Percentiles rank a stretch among this genome's conserved stretches.
Conservation (phyloP, 2,797 vertebrate genomes). For the Etheostoma perlongum region DNA sequence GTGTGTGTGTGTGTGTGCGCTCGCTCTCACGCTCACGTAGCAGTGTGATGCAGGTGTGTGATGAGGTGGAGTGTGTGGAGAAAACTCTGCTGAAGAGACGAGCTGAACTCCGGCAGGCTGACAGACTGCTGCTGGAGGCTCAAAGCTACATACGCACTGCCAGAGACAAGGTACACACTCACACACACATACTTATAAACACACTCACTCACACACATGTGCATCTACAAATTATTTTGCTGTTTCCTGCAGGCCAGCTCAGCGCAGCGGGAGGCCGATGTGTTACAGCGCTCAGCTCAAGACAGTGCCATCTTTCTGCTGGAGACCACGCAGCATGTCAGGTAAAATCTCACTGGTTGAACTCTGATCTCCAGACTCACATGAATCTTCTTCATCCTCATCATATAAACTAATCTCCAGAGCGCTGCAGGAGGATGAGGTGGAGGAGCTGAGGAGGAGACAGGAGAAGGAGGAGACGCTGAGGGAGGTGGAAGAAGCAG, state of each 20-base stretch:
- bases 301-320: no score
- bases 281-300: no score
- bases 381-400: not conserved
- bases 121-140: conserved; percentile 88
- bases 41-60: conserved; percentile 61
- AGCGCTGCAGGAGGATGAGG: conserved; percentile 44
- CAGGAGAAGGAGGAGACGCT: conserved; percentile 26
- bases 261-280: no score
- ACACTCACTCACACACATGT: not conserved
- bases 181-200: not conserved
- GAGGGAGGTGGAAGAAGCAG: conserved; percentile 35
- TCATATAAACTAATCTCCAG: conserved; percentile 20
- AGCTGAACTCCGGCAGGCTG: conserved; percentile 89
- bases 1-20: conserved; percentile 2
- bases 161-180: conserved; percentile 56
- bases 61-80: conserved; percentile 90
- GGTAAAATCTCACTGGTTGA: no score
- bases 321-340: no score
- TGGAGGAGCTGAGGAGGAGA: conserved; percentile 53
- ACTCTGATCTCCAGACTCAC: no score
- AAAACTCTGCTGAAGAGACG: conserved; percentile 89
- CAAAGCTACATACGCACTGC: conserved; percentile 84
- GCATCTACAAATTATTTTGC: no score
- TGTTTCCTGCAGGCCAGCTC: no score
- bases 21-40: not conserved